A percentile compares a stretch with the other conserved stretches of the same genome.
Conservation (phyloP, 2,888 invertebrate species). For the Ecliptopera silaceata region DNA sequence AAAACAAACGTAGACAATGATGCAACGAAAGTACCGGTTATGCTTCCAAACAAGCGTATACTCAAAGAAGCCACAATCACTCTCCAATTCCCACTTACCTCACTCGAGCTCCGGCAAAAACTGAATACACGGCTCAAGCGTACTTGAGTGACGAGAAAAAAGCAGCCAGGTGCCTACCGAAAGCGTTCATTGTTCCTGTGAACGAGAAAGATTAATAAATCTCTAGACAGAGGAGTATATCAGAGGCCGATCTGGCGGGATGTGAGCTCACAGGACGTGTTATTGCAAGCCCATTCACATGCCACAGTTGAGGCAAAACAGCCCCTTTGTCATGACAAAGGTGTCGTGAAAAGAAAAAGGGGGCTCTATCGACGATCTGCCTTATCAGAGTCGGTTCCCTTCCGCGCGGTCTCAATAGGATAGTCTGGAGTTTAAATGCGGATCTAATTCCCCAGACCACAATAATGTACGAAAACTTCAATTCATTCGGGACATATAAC, state of each 20-base stretch:
- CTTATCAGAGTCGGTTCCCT: constrained; percentile 82
- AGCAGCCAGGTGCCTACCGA: constrained; percentile 79
- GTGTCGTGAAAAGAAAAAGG: constrained; percentile 82
- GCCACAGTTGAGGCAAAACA: constrained; percentile 80
- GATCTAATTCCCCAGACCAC: constrained; percentile 78
- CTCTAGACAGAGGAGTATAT: constrained; percentile 78
- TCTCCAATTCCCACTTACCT: constrained; percentile 59
- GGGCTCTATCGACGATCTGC: constrained; percentile 79
- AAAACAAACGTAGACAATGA: constrained; percentile 27
- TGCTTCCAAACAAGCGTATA: constrained; percentile 32
- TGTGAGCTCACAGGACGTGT: constrained; percentile 76
- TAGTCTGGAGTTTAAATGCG: constrained; percentile 76
- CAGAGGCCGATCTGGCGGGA: constrained; percentile 80
- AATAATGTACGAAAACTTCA: constrained; percentile 74
- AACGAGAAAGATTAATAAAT: constrained; percentile 80
- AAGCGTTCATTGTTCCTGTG: constrained; percentile 78
- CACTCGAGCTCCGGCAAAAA: constrained; percentile 65
- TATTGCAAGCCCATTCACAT: constrained; percentile 82
- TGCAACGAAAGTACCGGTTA: constrained; percentile 29
- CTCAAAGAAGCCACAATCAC: constrained; percentile 52
- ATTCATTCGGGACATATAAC: constrained; percentile 65
- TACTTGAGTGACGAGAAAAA: constrained; percentile 71
- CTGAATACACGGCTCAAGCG: constrained; percentile 64
- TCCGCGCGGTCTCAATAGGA: constrained; percentile 81
- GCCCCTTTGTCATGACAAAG: constrained; percentile 82